Evolutionary conservation across 2,888 invertebrate species (phyloP).

Genomic region (Tanaodytes sp.): DNA sequence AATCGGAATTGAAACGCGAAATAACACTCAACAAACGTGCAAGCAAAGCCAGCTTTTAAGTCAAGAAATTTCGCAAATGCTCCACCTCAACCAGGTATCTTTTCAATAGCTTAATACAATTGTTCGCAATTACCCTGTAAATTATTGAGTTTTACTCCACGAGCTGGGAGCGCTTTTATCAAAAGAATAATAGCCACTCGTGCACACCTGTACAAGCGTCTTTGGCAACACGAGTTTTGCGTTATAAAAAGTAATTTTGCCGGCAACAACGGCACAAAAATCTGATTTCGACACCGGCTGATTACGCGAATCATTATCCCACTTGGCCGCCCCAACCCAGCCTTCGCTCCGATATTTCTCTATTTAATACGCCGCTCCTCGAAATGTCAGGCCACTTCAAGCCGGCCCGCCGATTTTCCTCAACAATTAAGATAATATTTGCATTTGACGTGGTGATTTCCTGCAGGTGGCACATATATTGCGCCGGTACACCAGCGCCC

Average conservation of each 20-base stretch:
- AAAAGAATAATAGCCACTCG: no score
- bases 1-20: no score
- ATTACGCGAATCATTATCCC: conserved; percentile 23
- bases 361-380: conserved; percentile 24
- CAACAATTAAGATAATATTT: conserved; percentile 73
- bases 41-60: no score
- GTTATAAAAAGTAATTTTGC: conserved; percentile 18
- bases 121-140: background rate
- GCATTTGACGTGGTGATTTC: conserved; percentile 72
- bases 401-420: conserved; percentile 62
- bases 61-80: background rate
- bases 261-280: background rate
- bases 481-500: conserved; percentile 26
- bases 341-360: conserved; percentile 26
- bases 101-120: background rate
- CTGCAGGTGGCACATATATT: conserved; percentile 67
- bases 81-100: background rate
- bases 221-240: conserved; percentile 13
- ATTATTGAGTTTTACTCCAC: no score
- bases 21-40: no score
- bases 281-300: conserved; percentile 18
- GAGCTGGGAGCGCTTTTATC: no score
- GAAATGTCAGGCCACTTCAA: conserved; percentile 33
- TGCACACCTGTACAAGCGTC: no score
- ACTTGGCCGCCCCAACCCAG: background rate